Percentiles rank a stretch among this genome's conserved stretches.
Evolutionary conservation across 2,888 invertebrate genomes (phyloP).

Genomic region (Dioctria linearis): DNA sequence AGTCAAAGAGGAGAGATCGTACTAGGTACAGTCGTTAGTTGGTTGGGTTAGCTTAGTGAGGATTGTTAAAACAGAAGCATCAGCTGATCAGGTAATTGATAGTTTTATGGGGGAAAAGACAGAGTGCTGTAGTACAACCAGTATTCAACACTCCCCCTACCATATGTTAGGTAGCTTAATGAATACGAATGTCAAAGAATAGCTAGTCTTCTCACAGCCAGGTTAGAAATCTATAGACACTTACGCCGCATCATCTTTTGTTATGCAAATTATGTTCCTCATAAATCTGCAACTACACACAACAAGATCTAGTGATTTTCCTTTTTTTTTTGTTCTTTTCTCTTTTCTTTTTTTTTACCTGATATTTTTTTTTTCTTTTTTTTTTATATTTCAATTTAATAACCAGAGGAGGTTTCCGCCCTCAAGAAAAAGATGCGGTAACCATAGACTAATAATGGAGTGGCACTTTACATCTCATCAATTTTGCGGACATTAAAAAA

Average conservation of each 20-base stretch:
- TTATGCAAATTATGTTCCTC: conserved; percentile 30
- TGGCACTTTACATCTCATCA: conserved; percentile 45
- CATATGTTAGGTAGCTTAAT: neutral
- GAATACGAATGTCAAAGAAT: neutral
- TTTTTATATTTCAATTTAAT: conserved; percentile 19
- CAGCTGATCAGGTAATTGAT: conserved; percentile 21
- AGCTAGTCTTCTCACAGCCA: neutral
- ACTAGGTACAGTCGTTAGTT: neutral
- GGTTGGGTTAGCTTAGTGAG: neutral
- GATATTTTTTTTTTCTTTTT: conserved; percentile 9
- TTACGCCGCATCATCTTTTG: conserved; percentile 25
- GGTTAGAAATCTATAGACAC: neutral
- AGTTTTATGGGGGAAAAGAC: conserved; percentile 17
- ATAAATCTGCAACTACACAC: conserved; percentile 21
- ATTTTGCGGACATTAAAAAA: conserved; percentile 11
- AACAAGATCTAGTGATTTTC: neutral
- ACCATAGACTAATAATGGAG: conserved; percentile 17
- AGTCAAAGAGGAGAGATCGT: neutral
- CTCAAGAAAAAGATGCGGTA: conserved; percentile 34
- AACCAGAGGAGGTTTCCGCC: conserved; percentile 36
- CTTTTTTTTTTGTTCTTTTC: neutral
- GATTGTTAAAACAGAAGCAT: neutral
- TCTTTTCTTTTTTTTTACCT: neutral
- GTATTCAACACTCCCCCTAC: neutral
- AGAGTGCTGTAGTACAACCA: neutral